Evolutionary conservation across 2,113 vertebrate species (phyloP).

Genomic region (Myrmecobius fasciatus): DNA sequence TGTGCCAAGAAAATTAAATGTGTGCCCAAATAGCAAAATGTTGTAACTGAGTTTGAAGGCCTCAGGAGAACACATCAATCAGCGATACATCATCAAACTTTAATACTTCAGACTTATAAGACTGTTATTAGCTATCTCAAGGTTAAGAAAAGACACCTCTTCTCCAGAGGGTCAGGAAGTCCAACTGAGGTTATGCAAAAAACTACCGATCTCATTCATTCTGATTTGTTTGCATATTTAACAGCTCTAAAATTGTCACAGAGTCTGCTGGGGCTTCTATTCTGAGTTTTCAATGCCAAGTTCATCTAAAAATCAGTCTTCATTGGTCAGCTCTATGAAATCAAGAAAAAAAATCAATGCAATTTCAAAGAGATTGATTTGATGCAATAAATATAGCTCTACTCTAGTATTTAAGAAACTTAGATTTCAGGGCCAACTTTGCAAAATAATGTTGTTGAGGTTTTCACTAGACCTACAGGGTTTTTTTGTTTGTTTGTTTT

Average conservation of each 20-base stretch:
- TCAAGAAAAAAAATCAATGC: background rate
- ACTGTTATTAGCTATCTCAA: conserved; percentile 48
- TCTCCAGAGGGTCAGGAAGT: conserved; percentile 1
- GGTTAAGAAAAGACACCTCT: conserved; percentile 54
- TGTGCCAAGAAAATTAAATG: conserved; percentile 75
- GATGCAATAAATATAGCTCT: background rate
- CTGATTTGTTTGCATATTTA: conserved; percentile 40
- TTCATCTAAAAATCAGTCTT: background rate
- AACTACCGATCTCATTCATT: conserved; percentile 11
- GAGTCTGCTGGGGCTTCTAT: background rate
- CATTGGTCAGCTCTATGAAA: background rate
- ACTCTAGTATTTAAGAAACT: background rate
- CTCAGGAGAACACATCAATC: conserved; percentile 57
- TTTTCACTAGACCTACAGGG: background rate
- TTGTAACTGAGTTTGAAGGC: conserved; percentile 62
- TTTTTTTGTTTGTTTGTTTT: background rate
- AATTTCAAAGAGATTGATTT: background rate
- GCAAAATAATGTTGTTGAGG: background rate
- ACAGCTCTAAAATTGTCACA: conserved; percentile 6
- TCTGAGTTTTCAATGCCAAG: background rate
- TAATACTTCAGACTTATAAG: background rate
- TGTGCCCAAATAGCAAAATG: conserved; percentile 66
- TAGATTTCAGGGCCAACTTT: background rate
- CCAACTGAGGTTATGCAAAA: conserved; percentile 20
- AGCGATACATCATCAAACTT: conserved; percentile 58